Conservation (phyloP, 2,113 vertebrate genomes). For the Pycnonotus jocosus region DNA sequence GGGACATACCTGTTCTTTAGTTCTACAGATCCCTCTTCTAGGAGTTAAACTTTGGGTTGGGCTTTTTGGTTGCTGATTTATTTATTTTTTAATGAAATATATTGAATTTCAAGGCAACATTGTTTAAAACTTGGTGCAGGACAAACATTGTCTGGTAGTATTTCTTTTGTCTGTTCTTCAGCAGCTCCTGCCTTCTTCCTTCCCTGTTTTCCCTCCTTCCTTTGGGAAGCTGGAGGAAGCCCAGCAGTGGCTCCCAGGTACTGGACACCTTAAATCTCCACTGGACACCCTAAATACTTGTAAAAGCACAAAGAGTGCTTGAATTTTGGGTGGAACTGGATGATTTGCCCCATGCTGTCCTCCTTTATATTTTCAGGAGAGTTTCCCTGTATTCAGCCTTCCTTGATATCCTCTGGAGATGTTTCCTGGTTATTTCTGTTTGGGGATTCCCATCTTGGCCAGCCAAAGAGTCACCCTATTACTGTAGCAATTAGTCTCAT, state of each 20-base stretch:
- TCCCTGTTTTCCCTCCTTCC: neutral
- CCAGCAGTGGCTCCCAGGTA: neutral
- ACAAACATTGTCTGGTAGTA: neutral
- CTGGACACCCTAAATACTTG: neutral
- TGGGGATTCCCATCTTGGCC: neutral
- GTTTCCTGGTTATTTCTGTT: neutral
- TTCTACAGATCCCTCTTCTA: neutral
- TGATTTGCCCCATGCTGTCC: neutral
- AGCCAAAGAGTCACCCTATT: neutral
- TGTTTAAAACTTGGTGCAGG: neutral
- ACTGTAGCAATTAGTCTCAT: neutral
- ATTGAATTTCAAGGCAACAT: neutral
- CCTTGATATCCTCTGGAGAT: neutral
- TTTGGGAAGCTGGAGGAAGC: neutral
- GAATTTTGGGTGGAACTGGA: neutral
- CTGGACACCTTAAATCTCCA: neutral
- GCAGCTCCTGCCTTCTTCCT: neutral
- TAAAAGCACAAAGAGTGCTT: neutral
- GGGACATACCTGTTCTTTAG: neutral
- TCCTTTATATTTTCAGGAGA: neutral
- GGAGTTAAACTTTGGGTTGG: neutral
- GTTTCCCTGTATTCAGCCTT: neutral
- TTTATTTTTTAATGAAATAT: neutral
- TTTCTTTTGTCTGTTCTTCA: neutral
- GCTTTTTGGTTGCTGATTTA: neutral